Percentiles rank a stretch among this genome's conserved stretches.
Evolutionary conservation across 64 coral and sea anemone genomes (phyloP).

Genomic region (Stylophora pistillata): DNA sequence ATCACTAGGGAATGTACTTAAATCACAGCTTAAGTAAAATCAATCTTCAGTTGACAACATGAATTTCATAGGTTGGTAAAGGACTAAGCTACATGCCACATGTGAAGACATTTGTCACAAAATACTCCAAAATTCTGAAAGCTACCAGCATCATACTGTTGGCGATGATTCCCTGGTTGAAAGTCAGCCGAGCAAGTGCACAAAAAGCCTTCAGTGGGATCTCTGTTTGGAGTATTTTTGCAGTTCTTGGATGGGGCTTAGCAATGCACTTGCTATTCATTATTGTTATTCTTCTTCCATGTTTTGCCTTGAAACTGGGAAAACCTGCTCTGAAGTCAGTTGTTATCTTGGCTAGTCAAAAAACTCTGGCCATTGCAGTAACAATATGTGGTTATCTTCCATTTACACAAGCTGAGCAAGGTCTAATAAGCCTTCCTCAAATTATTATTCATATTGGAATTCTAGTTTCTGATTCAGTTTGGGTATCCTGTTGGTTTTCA

Average conservation of each 20-base stretch:
- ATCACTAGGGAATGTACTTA: no score
- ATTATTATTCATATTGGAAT: conserved; percentile 83
- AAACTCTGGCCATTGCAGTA: conserved; percentile 79
- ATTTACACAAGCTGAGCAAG: conserved; percentile 69
- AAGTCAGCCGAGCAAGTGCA: conserved; percentile 85
- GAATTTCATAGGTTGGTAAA: conserved; percentile 85
- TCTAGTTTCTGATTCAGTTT: conserved; percentile 77
- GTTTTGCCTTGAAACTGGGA: conserved; percentile 60
- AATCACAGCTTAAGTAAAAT: no score
- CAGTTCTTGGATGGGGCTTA: conserved; percentile 69
- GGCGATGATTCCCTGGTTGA: conserved; percentile 96
- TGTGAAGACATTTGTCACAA: conserved; percentile 75
- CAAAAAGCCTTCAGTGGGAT: conserved; percentile 67
- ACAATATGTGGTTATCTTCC: conserved; percentile 81
- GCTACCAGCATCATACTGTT: conserved; percentile 65
- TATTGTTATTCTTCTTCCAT: conserved; percentile 54
- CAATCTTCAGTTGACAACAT: no score
- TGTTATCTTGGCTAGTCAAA: conserved; percentile 88
- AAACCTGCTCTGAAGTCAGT: conserved; percentile 64
- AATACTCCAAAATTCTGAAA: conserved; percentile 76
- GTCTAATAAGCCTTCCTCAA: conserved; percentile 75
- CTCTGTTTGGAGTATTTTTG: conserved; percentile 73
- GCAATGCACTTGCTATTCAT: conserved; percentile 63
- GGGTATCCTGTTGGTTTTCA: conserved; percentile 67
- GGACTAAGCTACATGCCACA: conserved; percentile 65